These are phyloP conservation scores for Sorex araneus DNA, from an alignment of 2,113 vertebrate genomes.

Conservation along the genomic window DNA sequence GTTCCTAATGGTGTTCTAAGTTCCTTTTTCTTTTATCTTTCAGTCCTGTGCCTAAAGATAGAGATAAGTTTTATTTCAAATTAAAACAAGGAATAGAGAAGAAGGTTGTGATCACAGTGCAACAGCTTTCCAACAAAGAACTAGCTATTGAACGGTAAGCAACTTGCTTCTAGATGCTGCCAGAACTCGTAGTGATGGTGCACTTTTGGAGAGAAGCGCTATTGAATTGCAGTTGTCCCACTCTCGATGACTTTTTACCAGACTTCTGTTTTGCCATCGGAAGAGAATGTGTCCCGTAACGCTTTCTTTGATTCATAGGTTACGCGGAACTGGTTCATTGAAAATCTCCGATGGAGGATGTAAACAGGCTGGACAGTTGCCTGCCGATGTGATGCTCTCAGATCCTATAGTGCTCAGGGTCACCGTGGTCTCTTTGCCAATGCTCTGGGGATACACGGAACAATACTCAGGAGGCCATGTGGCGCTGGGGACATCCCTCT, in stretches of 20 bases:
- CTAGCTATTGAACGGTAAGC: slow-evolving; percentile 97
- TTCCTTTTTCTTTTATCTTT: slow-evolving; percentile 74
- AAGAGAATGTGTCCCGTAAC: slow-evolving; percentile 22
- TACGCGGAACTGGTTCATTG: not conserved
- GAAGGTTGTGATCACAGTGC: slow-evolving; percentile 96
- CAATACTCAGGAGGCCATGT: too few relatives aligned
- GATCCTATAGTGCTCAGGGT: too few relatives aligned
- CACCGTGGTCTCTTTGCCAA: too few relatives aligned
- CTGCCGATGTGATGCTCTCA: too few relatives aligned
- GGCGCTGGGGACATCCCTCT: too few relatives aligned
- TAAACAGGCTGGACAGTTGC: not conserved
- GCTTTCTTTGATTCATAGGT: not conserved
- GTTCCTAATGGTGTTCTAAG: slow-evolving; percentile 52
- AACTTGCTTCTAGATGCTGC: not conserved
- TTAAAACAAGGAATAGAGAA: slow-evolving; percentile 97
- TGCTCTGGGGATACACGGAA: too few relatives aligned
- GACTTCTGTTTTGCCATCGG: slow-evolving; percentile 24
- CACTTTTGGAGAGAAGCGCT: not conserved
- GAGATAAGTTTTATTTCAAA: slow-evolving; percentile 99
- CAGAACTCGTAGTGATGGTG: not conserved
- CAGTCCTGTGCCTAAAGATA: slow-evolving; percentile 98
- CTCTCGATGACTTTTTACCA: not conserved
- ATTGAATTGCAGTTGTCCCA: not conserved
- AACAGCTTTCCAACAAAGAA: slow-evolving; percentile 97
- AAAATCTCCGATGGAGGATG: not conserved